Base-by-base conservation (phyloP, 2,888 invertebrate species). In the Amiota communis region DNA sequence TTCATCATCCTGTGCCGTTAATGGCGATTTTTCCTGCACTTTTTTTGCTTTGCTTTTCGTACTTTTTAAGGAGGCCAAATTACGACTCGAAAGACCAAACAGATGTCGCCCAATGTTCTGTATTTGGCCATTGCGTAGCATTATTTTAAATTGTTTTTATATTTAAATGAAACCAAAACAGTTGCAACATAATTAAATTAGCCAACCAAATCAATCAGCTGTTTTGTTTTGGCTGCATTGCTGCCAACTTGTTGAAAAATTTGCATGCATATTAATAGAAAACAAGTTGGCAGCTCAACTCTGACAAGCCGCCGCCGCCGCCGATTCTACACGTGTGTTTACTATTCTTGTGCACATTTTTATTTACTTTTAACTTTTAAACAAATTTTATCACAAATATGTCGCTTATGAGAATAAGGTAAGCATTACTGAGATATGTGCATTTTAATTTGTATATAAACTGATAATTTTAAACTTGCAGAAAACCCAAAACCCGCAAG, bases 401-500 rank as follows among this genome's bases (percentile, higher is more conserved):
- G 89, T 89, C 89, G 59, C 80, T 89, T 23, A 81, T 89, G 81
- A 82, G 87, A 15, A 89, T 89, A 73, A 87, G 88, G 89, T 89
- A 64, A 36, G n/a, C 0, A 0, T 2, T 36, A 36, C 36, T 6
- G 6, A 2, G 6, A 2, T 4, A 2, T 73, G 3, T 36, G 1
- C 11, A 51, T 67, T 47, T 56, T 13, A 67, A 0, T 23, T 10
- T 3, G 4, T 20, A 47, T 17, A 4, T 2, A 2, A 68, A 51
- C 9, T 3, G 17, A 59, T 20, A 9, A 12, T 20, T 59, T 59
- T 9, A 15, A 8, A 20, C 11, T 12, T 17, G 59, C 89, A 97
- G 97, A 79, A 97, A 97, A 91, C 96, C 98, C 0, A 95, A 94
- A 81, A 97, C 97, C 67, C 94, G 95, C 65, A 95, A 93, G 88